Conservation (phyloP, 2,797 vertebrate species). For the Botia kubotai region DNA sequence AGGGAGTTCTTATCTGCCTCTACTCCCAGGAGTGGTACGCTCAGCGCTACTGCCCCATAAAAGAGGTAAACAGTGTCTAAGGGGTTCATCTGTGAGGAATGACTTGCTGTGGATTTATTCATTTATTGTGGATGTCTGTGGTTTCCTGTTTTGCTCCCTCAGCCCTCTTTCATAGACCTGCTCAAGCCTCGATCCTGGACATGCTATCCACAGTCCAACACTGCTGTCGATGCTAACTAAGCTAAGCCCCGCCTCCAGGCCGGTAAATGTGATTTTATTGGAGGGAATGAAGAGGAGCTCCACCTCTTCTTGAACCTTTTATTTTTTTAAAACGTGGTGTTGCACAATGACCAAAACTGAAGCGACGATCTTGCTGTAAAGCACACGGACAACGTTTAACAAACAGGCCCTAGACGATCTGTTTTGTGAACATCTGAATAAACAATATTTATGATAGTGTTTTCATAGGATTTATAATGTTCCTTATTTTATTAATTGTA, state of each 20-base stretch:
- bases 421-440: neutral
- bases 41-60: slow-evolving; percentile 86
- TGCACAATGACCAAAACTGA: slow-evolving; percentile 56
- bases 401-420: neutral
- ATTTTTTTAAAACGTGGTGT: slow-evolving; percentile 22
- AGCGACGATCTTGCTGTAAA: neutral
- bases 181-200: slow-evolving; percentile 93
- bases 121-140: neutral
- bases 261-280: slow-evolving; percentile 46
- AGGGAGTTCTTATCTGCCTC: slow-evolving; percentile 90
- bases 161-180: slow-evolving; percentile 88
- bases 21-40: slow-evolving; percentile 99
- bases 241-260: slow-evolving; percentile 35
- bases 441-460: slow-evolving; percentile 6
- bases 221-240: slow-evolving; percentile 29
- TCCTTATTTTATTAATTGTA: neutral
- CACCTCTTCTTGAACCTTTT: slow-evolving; percentile 26
- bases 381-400: neutral
- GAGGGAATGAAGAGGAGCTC: slow-evolving; percentile 5
- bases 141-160: slow-evolving; percentile 58
- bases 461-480: neutral
- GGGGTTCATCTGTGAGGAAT: neutral
- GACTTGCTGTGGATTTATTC: neutral
- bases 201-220: slow-evolving; percentile 73
- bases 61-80: slow-evolving; percentile 79